Evolutionary conservation across 1,140 invertebrate species (phyloP), one percentile per base, ranked within the genome.

Genomic region (Neodiprion virginianus): DNA sequence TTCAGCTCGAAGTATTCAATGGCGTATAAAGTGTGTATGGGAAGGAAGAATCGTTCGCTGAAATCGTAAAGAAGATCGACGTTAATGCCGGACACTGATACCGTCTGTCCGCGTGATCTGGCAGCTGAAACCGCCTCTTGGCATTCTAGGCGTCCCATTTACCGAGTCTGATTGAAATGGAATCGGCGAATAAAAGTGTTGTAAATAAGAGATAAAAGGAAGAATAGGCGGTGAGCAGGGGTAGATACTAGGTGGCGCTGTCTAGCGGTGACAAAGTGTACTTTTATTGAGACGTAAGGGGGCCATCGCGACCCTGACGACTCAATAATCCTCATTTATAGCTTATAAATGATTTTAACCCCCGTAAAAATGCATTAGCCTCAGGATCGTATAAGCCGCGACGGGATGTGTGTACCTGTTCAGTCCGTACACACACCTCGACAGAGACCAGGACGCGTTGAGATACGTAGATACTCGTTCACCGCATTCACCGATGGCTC

Each of bases 341-440:
- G 87, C 85, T 88, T 88, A 88, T 88, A 88, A 88, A 88, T 88
- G 87, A 88, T 88, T 88, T 88, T 86, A 85, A 81, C 83, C 82
- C 82, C 82, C 81, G 82, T 84, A 82, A 82, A 84, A 85, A 83
- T 81, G 85, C 87, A 88, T 88, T 88, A 88, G 84, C 76, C 66
- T 61, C 53, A 12, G 53, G 53, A 61, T 61, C 53, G 53, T 61
- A 40, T 40, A 61, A 7, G 53, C 8, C 53, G 1, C 1, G 53
- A 61, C 8, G 53, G 4, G 53, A 17, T 12, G 11, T 61, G 53
- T 14, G 53, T 61, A 61, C 3, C 53, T n/a, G 0, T 61, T 61
- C 53, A 14, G n/a, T 40, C 28, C 28, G 28, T 40, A 61, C 53
- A 7, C 4, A 61, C 53, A 61, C 53, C n/a, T 61, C 53, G 53